Conservation (phyloP, 2,888 invertebrate species). For the Germaria angustata region DNA sequence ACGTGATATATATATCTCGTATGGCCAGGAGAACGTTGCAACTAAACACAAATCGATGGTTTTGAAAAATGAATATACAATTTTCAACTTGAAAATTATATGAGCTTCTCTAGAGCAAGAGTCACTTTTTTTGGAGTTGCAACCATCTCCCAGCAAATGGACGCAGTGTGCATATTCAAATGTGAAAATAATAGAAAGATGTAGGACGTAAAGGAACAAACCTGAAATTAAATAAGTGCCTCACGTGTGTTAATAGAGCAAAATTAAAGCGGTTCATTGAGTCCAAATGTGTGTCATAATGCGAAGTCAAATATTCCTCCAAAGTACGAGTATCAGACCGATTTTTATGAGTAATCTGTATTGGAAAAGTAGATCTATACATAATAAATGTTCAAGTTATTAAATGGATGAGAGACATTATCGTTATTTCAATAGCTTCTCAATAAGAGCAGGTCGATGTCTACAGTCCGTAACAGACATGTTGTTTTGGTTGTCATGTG, state of each 20-base stretch:
- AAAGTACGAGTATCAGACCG: slow-evolving; percentile 79
- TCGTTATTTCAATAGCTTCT: too few species aligned
- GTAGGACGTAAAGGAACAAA: slow-evolving; percentile 76
- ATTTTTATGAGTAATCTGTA: slow-evolving; percentile 79
- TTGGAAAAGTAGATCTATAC: too few species aligned
- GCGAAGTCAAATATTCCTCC: slow-evolving; percentile 81
- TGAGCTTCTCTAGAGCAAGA: too few species aligned
- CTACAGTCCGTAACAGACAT: too few species aligned
- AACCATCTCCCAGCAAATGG: not conserved
- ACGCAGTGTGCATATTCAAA: not conserved
- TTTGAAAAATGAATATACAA: too few species aligned
- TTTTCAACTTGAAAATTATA: too few species aligned
- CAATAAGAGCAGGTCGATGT: too few species aligned
- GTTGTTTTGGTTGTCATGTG: too few species aligned
- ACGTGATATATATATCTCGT: not conserved
- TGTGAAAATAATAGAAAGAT: not conserved
- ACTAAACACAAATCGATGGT: too few species aligned
- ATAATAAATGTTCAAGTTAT: not conserved
- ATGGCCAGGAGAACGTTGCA: not conserved
- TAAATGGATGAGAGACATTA: too few species aligned
- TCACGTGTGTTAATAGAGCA: slow-evolving; percentile 82
- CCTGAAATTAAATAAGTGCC: slow-evolving; percentile 86
- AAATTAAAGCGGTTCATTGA: slow-evolving; percentile 85
- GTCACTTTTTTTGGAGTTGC: not conserved
- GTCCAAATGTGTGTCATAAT: slow-evolving; percentile 82